Percentiles rank a stretch among this genome's conserved stretches.
Conservation (phyloP, 2,888 invertebrate genomes). For the Hedychridium roseum region DNA sequence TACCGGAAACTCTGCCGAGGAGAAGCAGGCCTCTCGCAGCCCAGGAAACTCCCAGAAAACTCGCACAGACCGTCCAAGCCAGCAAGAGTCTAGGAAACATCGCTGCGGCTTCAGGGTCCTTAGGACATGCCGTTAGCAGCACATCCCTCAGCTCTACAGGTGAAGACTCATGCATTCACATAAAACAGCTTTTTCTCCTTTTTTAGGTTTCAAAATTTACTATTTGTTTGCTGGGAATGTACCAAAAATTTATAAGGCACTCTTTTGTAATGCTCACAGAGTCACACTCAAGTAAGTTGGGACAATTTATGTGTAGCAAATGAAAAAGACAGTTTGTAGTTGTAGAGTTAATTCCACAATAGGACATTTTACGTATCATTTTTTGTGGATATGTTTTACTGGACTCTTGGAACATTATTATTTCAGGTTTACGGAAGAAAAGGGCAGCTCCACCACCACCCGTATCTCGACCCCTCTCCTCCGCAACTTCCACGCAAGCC, state of each 20-base stretch:
- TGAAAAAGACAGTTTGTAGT: not conserved
- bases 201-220: conserved; percentile 7
- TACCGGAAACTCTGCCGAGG: conserved; percentile 61
- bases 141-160: conserved; percentile 59
- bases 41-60: conserved; percentile 49
- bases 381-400: not conserved
- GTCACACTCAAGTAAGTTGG: conserved; percentile 38
- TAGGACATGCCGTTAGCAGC: conserved; percentile 50
- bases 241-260: not conserved
- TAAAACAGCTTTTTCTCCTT: conserved; percentile 10
- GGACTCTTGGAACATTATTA: not conserved
- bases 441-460: conserved; percentile 67
- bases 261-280: conserved; percentile 21
- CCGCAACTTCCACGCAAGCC: conserved; percentile 55
- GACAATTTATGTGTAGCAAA: not conserved
- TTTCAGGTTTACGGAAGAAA: conserved; percentile 68
- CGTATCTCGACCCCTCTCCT: conserved; percentile 46
- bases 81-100: conserved; percentile 60
- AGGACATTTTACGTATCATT: not conserved
- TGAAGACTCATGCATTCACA: conserved; percentile 27
- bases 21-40: conserved; percentile 54
- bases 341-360: not conserved
- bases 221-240: conserved; percentile 8
- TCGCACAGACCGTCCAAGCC: conserved; percentile 56
- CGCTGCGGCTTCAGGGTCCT: conserved; percentile 43